Percentiles rank a stretch among this genome's conserved stretches.
phyloP scores from a whole-genome alignment of 2,888 invertebrate species.

The Eupsilia transversa region DNA sequence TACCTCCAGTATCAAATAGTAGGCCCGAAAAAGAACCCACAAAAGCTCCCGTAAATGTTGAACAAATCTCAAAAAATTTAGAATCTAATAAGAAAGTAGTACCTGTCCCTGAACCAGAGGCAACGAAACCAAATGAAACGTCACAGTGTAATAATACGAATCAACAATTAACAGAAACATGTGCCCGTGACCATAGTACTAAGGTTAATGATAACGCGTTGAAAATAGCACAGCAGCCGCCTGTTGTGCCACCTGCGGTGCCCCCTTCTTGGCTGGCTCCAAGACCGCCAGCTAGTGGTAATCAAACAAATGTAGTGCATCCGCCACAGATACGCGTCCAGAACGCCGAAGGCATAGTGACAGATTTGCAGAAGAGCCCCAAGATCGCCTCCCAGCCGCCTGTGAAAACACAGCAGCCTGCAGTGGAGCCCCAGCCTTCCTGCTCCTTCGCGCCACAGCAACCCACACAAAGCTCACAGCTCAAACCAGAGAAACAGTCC shows the following conservation, averaged over 20 bases:
- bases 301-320: constrained; percentile 71
- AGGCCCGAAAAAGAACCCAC: constrained; percentile 60
- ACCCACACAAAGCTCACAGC: constrained; percentile 75
- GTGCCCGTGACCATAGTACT: constrained; percentile 63
- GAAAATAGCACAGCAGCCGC: constrained; percentile 72
- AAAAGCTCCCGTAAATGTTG: constrained; percentile 58
- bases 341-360: constrained; percentile 75
- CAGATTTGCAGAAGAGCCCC: constrained; percentile 72
- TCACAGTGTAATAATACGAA: constrained; percentile 61
- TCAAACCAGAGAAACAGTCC: constrained; percentile 82
- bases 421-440: constrained; percentile 83
- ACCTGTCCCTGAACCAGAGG: constrained; percentile 60
- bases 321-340: constrained; percentile 83
- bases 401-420: constrained; percentile 66
- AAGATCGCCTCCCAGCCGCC: constrained; percentile 73
- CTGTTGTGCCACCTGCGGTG: constrained; percentile 83
- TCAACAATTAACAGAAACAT: constrained; percentile 60
- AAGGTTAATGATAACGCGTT: constrained; percentile 66
- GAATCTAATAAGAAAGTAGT: constrained; percentile 53
- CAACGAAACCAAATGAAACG: constrained; percentile 58
- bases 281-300: constrained; percentile 68
- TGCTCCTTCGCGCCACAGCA: constrained; percentile 82
- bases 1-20: constrained; percentile 71
- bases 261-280: constrained; percentile 84
- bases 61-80: constrained; percentile 60